Evolutionary conservation across 2,888 invertebrate genomes (phyloP).

Genomic region (Saturnia japonica): DNA sequence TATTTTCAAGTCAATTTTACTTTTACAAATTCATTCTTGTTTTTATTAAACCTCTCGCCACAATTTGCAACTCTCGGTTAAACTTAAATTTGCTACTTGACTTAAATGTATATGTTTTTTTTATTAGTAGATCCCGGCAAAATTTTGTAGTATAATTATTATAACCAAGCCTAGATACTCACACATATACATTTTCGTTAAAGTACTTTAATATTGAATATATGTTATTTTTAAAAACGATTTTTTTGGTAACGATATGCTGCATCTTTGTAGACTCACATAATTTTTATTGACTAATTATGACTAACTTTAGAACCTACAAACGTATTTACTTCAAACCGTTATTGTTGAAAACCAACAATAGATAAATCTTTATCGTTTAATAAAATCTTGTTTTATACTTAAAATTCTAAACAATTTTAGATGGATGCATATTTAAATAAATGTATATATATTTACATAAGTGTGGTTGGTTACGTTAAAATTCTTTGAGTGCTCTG

Average conservation of each 20-base stretch:
- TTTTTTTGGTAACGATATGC: not conserved
- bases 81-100: not conserved
- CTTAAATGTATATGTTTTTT: not conserved
- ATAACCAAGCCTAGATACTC: too few relatives aligned
- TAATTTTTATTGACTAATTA: too few relatives aligned
- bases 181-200: too few relatives aligned
- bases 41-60: conserved; percentile 8
- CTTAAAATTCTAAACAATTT: not conserved
- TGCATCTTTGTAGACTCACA: too few relatives aligned
- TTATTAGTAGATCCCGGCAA: not conserved
- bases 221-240: too few relatives aligned
- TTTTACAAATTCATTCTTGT: conserved; percentile 8
- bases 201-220: too few relatives aligned
- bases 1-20: conserved; percentile 10
- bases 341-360: not conserved
- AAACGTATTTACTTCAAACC: not conserved
- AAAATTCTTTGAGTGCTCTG: conserved; percentile 12
- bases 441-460: conserved; percentile 14
- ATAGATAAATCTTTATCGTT: not conserved
- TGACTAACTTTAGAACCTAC: not conserved
- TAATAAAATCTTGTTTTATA: not conserved
- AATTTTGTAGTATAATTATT: not conserved
- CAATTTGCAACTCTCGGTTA: not conserved
- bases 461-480: not conserved
- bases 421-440: not conserved